These are phyloP conservation scores for Psittacula cyanocephala DNA, from an alignment of 2,113 vertebrate species.

Conservation along the genomic window DNA sequence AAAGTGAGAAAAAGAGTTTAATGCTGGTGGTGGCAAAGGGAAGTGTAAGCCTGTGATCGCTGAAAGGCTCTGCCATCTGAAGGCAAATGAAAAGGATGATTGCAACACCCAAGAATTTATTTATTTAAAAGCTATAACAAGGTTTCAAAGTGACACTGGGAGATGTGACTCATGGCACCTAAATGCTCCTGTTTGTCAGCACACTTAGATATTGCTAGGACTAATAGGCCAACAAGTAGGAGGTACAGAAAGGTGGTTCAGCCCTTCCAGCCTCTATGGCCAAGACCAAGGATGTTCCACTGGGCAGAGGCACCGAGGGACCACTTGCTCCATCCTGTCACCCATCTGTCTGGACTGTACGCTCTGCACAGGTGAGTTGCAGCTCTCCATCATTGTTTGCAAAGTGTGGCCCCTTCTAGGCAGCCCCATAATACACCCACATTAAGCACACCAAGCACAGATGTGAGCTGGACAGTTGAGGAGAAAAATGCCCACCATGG, in stretches of 20 bases:
- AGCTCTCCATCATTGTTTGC: not conserved
- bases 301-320: not conserved
- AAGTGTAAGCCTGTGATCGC: not conserved
- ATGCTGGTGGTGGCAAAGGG: not conserved
- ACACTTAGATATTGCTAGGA: not conserved
- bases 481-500: not conserved
- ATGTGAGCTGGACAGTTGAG: accelerated
- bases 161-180: not conserved
- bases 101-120: accelerated
- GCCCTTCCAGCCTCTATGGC: not conserved
- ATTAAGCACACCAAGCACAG: not conserved
- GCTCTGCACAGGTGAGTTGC: not conserved
- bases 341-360: accelerated
- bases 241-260: not conserved
- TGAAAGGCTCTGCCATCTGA: not conserved
- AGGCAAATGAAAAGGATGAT: not conserved
- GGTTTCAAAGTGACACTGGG: not conserved
- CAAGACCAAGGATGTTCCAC: not conserved
- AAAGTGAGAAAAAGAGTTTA: not conserved
- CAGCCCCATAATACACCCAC: not conserved
- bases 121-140: not conserved
- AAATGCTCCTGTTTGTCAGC: not conserved
- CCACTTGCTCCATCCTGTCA: not conserved
- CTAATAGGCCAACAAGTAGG: not conserved
- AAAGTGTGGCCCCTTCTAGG: not conserved